These are phyloP conservation scores for Hemibagrus wyckioides DNA, from an alignment of 2,113 vertebrate genomes.

Conservation along the genomic window DNA sequence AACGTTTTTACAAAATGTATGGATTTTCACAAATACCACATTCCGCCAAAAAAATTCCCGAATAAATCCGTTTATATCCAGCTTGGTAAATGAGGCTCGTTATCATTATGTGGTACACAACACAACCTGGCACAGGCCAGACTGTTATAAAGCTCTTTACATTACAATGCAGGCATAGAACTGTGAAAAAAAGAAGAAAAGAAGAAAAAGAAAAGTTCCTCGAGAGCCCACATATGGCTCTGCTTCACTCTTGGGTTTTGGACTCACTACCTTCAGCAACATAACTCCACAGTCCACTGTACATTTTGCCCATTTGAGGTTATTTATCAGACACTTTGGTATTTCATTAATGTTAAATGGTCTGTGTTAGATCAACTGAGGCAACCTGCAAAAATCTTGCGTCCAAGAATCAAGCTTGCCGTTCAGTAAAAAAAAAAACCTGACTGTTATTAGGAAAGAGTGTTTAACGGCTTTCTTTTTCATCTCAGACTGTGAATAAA, in stretches of 20 bases:
- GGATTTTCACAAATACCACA: no score
- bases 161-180: background rate
- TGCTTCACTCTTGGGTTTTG: background rate
- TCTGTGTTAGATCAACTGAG: background rate
- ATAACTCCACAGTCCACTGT: background rate
- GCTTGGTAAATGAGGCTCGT: background rate
- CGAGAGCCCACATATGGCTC: background rate
- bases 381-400: background rate
- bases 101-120: background rate
- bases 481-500: background rate
- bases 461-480: slow-evolving; percentile 22
- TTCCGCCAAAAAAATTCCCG: background rate
- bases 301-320: background rate
- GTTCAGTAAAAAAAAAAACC: slow-evolving; percentile 21
- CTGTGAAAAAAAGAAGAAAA: background rate
- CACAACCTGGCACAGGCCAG: background rate
- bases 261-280: no score
- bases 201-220: background rate
- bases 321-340: background rate
- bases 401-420: background rate
- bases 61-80: background rate
- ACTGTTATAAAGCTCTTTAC: background rate
- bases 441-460: slow-evolving; percentile 20
- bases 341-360: background rate
- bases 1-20: no score